These are phyloP conservation scores for Trichosurus vulpecula DNA, from an alignment of 2,797 vertebrate genomes.

Conservation along the genomic window DNA sequence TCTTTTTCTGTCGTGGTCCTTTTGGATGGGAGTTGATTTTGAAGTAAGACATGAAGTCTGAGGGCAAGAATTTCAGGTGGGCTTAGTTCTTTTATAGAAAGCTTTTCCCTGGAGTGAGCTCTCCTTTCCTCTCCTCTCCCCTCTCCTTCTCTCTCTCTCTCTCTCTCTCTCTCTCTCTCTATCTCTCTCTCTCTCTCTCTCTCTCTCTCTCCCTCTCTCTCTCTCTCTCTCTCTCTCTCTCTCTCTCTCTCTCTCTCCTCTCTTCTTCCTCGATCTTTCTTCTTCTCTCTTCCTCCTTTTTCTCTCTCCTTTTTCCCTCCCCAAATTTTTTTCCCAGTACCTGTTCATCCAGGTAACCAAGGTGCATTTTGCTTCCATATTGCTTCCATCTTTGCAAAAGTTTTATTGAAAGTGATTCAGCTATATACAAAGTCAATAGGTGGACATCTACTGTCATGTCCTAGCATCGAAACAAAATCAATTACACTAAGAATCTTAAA, in stretches of 20 bases:
- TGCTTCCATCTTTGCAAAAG: constrained; percentile 74
- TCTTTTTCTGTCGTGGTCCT: constrained; percentile 67
- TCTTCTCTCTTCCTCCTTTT: constrained; percentile 34
- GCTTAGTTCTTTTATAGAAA: constrained; percentile 69
- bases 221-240: constrained; percentile 40
- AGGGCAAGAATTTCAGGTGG: constrained; percentile 76
- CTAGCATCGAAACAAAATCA: constrained; percentile 57
- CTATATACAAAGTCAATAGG: constrained; percentile 65
- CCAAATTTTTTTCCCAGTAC: constrained; percentile 74
- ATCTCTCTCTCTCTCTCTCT: constrained; percentile 4
- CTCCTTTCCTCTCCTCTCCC: constrained; percentile 50
- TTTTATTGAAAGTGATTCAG: constrained; percentile 76
- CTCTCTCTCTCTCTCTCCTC: constrained; percentile 3
- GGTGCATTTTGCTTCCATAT: constrained; percentile 71
- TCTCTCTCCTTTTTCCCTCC: constrained; percentile 11
- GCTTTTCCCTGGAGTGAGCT: constrained; percentile 70
- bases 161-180: background rate
- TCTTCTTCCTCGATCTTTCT: constrained; percentile 42
- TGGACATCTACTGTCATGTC: constrained; percentile 55
- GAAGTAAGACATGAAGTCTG: constrained; percentile 73
- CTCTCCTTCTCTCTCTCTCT: constrained; percentile 36
- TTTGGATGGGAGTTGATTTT: constrained; percentile 72
- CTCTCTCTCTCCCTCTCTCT: constrained; percentile 54
- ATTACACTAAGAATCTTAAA: constrained; percentile 81
- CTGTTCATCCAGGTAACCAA: constrained; percentile 87